Evolutionary conservation across 1,140 invertebrate genomes (phyloP), one percentile per base, ranked within the genome.

Genomic region (Aporrectodea caliginosa): DNA sequence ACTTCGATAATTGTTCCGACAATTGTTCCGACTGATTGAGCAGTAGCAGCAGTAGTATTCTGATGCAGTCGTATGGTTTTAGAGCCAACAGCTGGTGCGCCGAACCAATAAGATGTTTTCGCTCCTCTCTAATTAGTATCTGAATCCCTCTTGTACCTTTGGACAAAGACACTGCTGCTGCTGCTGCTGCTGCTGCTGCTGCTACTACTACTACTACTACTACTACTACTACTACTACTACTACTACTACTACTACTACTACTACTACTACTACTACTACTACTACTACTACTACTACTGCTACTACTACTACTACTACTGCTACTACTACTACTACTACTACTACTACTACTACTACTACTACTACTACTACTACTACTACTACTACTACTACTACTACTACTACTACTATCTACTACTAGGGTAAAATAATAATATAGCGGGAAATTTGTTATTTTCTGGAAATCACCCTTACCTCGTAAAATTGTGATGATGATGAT

Each of bases 281-380:
- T 75, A 79, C 35, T 79, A 75, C 35, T 75, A 79, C 43, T 68
- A 79, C 35, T 43, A 79, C 43, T 58, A 79, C 73, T 75, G 35
- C 73, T 79, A 79, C 35, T 73, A 75, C 76, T 33, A 80, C 6
- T 73, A 78, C 69, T 73, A 80, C 70, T 73, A 80, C 76, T 73
- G 71, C 69, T 72, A 80, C 69, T 78, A 80, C 69, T 80, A 80
- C 76, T 72, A 80, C 32, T 80, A 78, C 69, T 80, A 80, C 76
- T 78, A 80, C 76, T 78, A 80, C 69, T 72, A 78, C 70, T 78
- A 80, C 76, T 80, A 80, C 76, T 73, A 80, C 69, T 78, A 78
- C 33, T 80, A 80, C 76, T 78, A 80, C 76, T 78, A 80, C 76
- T 78, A 80, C 69, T 72, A 78, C 79, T 80, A 80, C 76, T 78